Evolutionary conservation across 2,113 vertebrate genomes (phyloP), one percentile per base, ranked within the genome.

Genomic region (Penelope pileata): DNA sequence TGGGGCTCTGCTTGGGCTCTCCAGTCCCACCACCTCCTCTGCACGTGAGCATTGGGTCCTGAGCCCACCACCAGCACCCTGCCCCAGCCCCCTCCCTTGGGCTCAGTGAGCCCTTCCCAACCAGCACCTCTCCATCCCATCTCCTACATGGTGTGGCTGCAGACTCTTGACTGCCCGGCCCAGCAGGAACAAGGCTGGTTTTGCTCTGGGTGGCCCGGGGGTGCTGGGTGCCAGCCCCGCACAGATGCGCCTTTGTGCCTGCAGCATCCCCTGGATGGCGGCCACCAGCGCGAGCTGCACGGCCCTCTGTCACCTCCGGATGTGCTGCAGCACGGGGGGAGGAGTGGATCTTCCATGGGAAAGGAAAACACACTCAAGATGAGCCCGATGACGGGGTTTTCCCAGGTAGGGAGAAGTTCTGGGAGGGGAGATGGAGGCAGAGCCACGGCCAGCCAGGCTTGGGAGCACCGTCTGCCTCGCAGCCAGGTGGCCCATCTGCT

Each of bases 401-500:
- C 83, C 74, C 85, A 80, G 27, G 48, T 3, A 63, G 63, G 70
- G 72, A 58, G 58, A 75, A 30, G 9, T 53, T 45, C 87, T 59
- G 82, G 56, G 85, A 59, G 80, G 60, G 81, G 90, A 70, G 76
- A 34, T 68, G 83, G 43, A 78, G 79, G 68, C 76, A 83, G 82
- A 88, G 88, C 23, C 75, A 32, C 86, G 95, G 75, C 91, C 93
- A 93, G 91, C 51, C 72, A 96, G 93, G 83, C 83, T 90, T 90
- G 85, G 88, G 86, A 95, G 92, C 45, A 86, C 85, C 93, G 94
- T 90, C 95, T 95, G 93, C 88, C 83, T 81, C 69, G 9, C 4
- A 93, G 85, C 76, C 90, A 91, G 95, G 95, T 90, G 91, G 93
- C 88, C 95, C 95, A 95, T 91, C 91, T 97, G 96, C 54, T 91